Evolutionary conservation across 2,797 vertebrate species (phyloP).

Genomic region (Macrochelys suwanniensis): DNA sequence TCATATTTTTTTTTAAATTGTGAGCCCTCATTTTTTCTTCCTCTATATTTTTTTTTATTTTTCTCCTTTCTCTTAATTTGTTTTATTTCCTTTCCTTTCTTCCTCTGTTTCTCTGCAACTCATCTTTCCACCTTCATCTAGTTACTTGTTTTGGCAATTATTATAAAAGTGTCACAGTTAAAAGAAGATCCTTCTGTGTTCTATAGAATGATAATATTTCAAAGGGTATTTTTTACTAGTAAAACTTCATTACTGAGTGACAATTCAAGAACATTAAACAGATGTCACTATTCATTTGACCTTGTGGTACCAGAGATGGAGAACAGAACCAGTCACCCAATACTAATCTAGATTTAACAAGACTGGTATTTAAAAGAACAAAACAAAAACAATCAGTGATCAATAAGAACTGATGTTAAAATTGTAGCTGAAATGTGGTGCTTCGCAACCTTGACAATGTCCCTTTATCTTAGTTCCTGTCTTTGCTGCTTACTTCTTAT

Average conservation of each 20-base stretch:
- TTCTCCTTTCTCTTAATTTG: not conserved
- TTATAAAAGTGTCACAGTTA: not conserved
- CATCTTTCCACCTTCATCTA: not conserved
- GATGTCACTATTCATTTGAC: not conserved
- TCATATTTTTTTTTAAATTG: not conserved
- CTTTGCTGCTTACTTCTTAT: not conserved
- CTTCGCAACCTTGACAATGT: not conserved
- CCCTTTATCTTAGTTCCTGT: not conserved
- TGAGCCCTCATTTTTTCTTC: not conserved
- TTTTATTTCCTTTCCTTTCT: not conserved
- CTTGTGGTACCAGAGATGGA: not conserved
- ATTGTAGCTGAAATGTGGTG: not conserved
- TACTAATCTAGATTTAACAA: not conserved
- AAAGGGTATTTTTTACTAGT: not conserved
- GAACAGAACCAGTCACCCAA: not conserved
- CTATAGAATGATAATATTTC: not conserved
- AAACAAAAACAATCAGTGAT: not conserved
- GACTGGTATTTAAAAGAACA: not conserved
- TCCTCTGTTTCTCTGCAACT: not conserved
- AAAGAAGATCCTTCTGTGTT: not conserved
- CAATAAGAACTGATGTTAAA: not conserved
- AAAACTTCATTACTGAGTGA: not conserved
- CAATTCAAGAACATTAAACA: not conserved
- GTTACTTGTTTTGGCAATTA: accelerated
- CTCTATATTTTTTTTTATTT: not conserved